Evolutionary conservation across 2,797 vertebrate species (phyloP).

Genomic region (Mycteria americana): DNA sequence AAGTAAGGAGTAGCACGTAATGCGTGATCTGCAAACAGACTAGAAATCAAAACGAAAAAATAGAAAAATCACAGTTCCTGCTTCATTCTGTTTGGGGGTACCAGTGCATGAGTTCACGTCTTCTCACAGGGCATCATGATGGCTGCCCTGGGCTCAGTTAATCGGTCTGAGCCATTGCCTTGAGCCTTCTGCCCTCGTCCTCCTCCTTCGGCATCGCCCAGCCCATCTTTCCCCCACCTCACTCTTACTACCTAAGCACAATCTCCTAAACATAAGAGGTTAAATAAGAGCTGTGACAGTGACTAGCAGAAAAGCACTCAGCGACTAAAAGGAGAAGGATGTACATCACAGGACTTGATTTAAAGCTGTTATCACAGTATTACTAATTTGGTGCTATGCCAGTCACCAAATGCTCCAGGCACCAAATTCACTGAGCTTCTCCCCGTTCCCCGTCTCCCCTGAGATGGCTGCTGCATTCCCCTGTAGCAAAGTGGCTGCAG

Average conservation of each 20-base stretch:
- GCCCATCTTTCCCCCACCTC: not conserved
- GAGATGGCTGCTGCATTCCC: not conserved
- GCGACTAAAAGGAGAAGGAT: not conserved
- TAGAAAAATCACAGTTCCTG: not conserved
- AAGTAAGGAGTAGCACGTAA: not conserved
- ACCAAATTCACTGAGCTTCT: not conserved
- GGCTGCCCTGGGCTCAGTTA: not conserved
- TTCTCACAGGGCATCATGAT: not conserved
- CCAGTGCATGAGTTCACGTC: not conserved
- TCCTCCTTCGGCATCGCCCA: not conserved
- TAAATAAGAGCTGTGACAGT: not conserved
- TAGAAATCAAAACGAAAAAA: not conserved
- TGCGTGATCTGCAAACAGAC: not conserved
- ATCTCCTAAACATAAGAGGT: not conserved
- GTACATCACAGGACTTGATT: not conserved
- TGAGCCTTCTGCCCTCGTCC: not conserved
- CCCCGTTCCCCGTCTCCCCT: rapidly evolving
- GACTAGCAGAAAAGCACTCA: not conserved
- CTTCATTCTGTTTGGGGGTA: not conserved
- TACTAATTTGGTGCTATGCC: not conserved
- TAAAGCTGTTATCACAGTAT: not conserved
- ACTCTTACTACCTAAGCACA: not conserved
- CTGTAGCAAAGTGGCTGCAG: not conserved
- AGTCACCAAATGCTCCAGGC: not conserved
- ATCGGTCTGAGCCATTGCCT: not conserved